These are phyloP conservation scores for Acanthoscelides obtectus DNA, from an alignment of 2,888 invertebrate species.

Conservation along the genomic window DNA sequence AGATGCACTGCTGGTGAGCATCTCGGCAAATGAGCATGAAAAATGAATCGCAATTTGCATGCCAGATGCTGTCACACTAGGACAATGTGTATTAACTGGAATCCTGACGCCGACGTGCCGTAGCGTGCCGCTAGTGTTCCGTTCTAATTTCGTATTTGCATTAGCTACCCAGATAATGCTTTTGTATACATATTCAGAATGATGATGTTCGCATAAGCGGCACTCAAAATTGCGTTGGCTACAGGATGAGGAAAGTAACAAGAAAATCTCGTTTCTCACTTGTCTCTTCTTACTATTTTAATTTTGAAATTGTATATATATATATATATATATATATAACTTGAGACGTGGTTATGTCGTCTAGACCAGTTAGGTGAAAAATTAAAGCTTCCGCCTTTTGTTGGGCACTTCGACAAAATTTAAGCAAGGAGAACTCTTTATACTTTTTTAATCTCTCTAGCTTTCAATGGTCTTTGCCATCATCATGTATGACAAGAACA, in stretches of 20 bases:
- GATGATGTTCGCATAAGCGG: not conserved
- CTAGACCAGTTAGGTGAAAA: too few species aligned
- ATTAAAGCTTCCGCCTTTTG: too few species aligned
- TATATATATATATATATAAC: too few species aligned
- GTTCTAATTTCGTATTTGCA: conserved; percentile 1
- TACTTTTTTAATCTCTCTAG: too few species aligned
- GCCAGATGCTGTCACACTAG: not conserved
- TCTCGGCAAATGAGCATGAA: not conserved
- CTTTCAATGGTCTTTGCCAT: too few species aligned
- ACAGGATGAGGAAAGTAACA: not conserved
- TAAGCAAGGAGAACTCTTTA: too few species aligned
- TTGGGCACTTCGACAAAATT: too few species aligned
- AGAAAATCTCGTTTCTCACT: too few species aligned
- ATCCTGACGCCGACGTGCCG: not conserved
- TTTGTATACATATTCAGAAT: not conserved
- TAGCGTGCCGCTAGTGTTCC: not conserved
- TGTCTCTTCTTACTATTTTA: too few species aligned
- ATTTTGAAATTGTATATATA: too few species aligned
- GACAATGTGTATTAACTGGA: not conserved
- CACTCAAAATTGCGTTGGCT: not conserved
- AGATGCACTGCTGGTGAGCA: not conserved
- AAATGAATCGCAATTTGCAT: not conserved
- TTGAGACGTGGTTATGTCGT: too few species aligned
- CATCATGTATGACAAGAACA: too few species aligned
- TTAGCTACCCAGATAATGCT: not conserved